These are phyloP conservation scores for Chrysina gloriosa DNA, from an alignment of 2,888 invertebrate genomes.

Conservation along the genomic window DNA sequence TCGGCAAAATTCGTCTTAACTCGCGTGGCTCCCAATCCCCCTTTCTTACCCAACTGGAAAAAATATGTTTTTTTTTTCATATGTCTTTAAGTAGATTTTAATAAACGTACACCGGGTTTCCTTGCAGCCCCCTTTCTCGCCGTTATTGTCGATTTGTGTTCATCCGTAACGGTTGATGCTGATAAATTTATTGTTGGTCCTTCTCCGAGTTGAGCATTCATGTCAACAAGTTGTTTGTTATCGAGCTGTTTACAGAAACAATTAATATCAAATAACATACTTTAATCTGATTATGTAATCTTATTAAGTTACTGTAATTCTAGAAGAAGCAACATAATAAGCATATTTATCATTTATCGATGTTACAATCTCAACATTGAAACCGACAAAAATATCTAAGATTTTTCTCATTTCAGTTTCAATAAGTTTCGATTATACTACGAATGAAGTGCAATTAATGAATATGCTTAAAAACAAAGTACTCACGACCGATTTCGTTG, in stretches of 20 bases:
- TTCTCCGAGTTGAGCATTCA: constrained; percentile 50
- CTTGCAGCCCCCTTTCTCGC: constrained; percentile 76
- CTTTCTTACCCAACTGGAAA: constrained; percentile 85
- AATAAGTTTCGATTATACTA: no score
- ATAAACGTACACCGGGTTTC: constrained; percentile 73
- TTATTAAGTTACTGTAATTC: no score
- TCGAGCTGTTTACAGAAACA: constrained; percentile 2
- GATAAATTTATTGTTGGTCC: constrained; percentile 60
- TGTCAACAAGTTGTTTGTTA: constrained; percentile 26
- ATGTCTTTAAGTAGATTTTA: background rate
- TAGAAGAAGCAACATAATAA: no score
- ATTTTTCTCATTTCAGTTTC: no score
- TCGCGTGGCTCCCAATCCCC: constrained; percentile 93
- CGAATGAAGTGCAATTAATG: background rate
- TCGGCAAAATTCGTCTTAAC: constrained; percentile 96
- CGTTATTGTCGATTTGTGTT: constrained; percentile 77
- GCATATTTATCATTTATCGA: no score
- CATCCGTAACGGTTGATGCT: constrained; percentile 46
- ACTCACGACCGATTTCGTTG: constrained; percentile 49
- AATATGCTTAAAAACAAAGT: constrained; percentile 33
- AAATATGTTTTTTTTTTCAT: no score
- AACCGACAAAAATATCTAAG: no score
- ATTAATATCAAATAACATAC: no score
- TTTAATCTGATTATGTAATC: no score
- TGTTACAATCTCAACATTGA: no score